Evolutionary conservation across 92 coral and sea anemone species (phyloP), one percentile per base, ranked within the genome.

Genomic region (Epizoanthus ramosus): DNA sequence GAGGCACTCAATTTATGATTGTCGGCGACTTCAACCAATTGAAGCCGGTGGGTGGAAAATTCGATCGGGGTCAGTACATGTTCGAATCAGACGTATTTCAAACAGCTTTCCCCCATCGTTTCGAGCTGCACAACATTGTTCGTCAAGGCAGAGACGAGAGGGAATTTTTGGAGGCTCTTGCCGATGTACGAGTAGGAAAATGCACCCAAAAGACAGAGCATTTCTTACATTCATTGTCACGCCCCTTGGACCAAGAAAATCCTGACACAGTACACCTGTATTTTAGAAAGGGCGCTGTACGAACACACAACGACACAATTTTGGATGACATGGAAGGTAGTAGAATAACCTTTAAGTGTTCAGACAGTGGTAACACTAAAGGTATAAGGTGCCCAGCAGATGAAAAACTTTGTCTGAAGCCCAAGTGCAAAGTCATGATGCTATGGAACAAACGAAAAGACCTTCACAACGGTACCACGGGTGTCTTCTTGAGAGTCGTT

Each of bases 61-160:
- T 85, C 25, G 91, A 88, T 73, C 83, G 80, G 57, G 87, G 91
- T 50, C 33, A 68, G 28, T 86, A 77, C 31, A 86, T 88, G 71
- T 91, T 81, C 57, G 43, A 80, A n/a, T 75, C 92, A 2, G 80
- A 79, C 12, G 12, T 88, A 10, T 88, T 85, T 47, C 18, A 43
- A 22, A 50, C 9, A 4, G 85, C 87, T 5, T 79, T 87, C 15
- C 71, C 91, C 4, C 91, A 88, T 47, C 75, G 92, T 14, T 81
- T 66, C 57, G 85, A 85, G 56, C 79, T 85, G 71, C 53, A 59
- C 3, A 45, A 86, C 4, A 74, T 89, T 23, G 39, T 83, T 24
- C 74, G 87, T 14, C 90, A 88, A 83, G 65, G 54, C 5, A 58
- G 80, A 35, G 52, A 39, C 5, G 61, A 86, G 39, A 14, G 23